phyloP scores from a whole-genome alignment of 2,113 vertebrate genomes.

The Zosterops hypoxanthus region DNA sequence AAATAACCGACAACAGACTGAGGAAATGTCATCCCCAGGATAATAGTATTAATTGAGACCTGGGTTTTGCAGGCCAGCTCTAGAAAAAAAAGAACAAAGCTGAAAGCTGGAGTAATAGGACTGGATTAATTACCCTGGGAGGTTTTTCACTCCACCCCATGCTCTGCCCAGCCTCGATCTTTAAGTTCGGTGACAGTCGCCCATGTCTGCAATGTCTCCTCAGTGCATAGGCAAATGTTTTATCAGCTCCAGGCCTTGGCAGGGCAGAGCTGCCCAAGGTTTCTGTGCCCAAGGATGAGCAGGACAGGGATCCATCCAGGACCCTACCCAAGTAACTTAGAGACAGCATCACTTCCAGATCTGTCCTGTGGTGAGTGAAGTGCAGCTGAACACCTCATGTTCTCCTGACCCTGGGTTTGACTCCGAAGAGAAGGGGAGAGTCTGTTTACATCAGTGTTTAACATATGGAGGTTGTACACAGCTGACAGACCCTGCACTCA shows the following conservation, averaged over 20 bases:
- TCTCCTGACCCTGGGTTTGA: background rate
- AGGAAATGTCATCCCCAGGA: slow-evolving; percentile 82
- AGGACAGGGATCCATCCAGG: background rate
- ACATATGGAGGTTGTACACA: background rate
- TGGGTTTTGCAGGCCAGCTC: slow-evolving; percentile 68
- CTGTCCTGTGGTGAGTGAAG: background rate
- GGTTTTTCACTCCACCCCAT: background rate
- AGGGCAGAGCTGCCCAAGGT: background rate
- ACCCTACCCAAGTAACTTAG: background rate
- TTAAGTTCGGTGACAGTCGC: background rate
- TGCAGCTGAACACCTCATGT: background rate
- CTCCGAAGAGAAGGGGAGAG: background rate
- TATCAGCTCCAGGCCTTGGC: background rate
- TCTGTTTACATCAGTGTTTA: background rate
- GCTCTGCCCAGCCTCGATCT: background rate
- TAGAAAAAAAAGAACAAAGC: slow-evolving; percentile 9
- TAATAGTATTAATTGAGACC: slow-evolving; percentile 84
- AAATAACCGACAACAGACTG: slow-evolving; percentile 74
- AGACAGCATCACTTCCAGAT: background rate
- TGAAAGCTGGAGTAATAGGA: background rate
- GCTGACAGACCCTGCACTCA: background rate
- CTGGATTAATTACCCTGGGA: slow-evolving; percentile 42
- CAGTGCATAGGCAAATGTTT: background rate
- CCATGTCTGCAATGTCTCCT: rapidly evolving
- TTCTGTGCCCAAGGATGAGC: background rate